Conservation (phyloP, 2,888 invertebrate species). For the Drosophila fulvimacula region DNA sequence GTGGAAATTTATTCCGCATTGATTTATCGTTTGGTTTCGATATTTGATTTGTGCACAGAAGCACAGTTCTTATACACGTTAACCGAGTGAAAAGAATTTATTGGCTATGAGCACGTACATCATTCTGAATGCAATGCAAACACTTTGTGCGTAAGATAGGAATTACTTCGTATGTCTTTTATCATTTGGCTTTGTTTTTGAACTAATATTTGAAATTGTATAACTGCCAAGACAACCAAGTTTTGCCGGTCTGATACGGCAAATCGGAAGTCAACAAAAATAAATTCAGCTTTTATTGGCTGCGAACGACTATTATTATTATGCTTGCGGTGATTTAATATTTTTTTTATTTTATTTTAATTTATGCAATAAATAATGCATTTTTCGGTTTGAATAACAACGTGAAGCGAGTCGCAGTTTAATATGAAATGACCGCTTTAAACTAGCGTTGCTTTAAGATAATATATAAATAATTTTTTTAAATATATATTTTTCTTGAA, state of each 20-base stretch:
- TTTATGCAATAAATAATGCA: not conserved
- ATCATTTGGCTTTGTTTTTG: not conserved
- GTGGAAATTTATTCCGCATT: slow-evolving; percentile 8
- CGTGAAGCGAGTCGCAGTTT: not conserved
- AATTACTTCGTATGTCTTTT: not conserved
- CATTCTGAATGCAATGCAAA: too few relatives aligned
- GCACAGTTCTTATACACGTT: not conserved
- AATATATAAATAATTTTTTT: not conserved
- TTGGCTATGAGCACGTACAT: not conserved
- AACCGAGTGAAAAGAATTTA: not conserved
- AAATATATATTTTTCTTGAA: not conserved
- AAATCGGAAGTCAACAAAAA: not conserved
- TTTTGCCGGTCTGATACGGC: not conserved
- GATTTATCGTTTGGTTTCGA: not conserved
- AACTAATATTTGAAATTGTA: not conserved
- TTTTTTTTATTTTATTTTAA: not conserved
- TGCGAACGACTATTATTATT: not conserved
- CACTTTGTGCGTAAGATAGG: too few relatives aligned
- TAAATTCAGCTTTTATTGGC: not conserved
- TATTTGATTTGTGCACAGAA: not conserved
- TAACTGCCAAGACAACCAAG: not conserved
- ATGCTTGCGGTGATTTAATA: too few relatives aligned
- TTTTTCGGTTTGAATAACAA: not conserved
- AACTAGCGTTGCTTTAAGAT: not conserved
- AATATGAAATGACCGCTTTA: not conserved